Evolutionary conservation across 2,113 vertebrate species (phyloP), one percentile per base, ranked within the genome.

Genomic region (Balaeniceps rex): DNA sequence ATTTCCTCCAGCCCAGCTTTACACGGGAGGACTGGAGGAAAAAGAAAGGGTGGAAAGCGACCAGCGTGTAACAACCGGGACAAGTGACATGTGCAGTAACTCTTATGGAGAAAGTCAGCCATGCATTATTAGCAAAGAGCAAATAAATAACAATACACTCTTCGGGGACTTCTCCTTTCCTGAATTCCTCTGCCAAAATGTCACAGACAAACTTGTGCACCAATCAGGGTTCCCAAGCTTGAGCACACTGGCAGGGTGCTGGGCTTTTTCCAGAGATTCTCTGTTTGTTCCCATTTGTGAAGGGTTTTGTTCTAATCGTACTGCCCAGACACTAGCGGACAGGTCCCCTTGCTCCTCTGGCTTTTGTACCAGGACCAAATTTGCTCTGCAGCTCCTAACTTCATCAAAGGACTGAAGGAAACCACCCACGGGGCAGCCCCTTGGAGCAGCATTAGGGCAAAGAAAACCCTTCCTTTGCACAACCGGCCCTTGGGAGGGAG

Each of bases 401-500:
- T 87, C 88, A 86, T 69, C 93, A 93, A 96, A 96, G 81, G 44
- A 63, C 78, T 44, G 61, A 63, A 34, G 58, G 54, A 88, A 92
- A 66, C 91, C 88, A 90, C 93, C 86, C 93, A 82, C 78, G 31
- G 85, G 88, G 92, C 90, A 93, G 92, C 60, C 66, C 90, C 82
- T 58, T 34, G 84, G 88, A 95, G 91, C 88, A 51, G 75, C 93
- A 46, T 63, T 74, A 63, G 80, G 88, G 96, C 82, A 86, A 79
- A 90, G 85, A 74, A 90, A 90, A 51, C 79, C 92, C 42, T 77
- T 57, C 79, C 90, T 90, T 93, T 87, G 84, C 94, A 94, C 78
- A 95, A 90, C 79, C 49, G 65, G 18, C 75, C 83, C 88, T 61
- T 13, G 86, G 92, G 90, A 95, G 78, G 92, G 90, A 95, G 78